Evolutionary conservation across 2,797 vertebrate genomes (phyloP), one percentile per base, ranked within the genome.

Genomic region (Hozukius guyotensis): DNA sequence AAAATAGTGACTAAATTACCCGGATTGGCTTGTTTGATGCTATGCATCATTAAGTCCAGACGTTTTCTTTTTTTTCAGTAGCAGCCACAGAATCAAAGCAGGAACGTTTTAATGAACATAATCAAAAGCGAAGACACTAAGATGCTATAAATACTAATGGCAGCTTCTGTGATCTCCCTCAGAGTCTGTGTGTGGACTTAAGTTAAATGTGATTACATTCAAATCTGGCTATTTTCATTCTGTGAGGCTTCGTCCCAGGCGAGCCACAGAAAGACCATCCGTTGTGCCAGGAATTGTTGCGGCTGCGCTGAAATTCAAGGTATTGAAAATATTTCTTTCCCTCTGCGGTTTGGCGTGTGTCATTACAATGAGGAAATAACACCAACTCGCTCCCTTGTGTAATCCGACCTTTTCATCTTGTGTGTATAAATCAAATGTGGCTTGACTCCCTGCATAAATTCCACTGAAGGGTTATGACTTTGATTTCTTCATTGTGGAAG

Each of bases 251-350:
- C 1, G 8, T 86, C 83, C 76, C 66, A 90, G 78, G 65, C 25
- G 27, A 76, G 85, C 86, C 81, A 55, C 78, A 90, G 72, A 85
- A 65, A 75, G 46, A 71, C 72, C 8, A 1, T 49, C 59, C 11
- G 5, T 25, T 78, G 74, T 69, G 86, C 84, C 87, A 91, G 77
- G 77, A 85, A 87, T 80, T 88, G 72, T 87, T 91, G 89, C 6
- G 84, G 88, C 83, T 68, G 46, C 56, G 72, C 25, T 86, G 84
- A 91, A 87, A 93, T 92, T 87, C 24, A 67, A 91, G 75, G 84
- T 84, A 92, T 92, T 88, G 83, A 87, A 93, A 94, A 84, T 83
- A 91, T 88, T 80, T 78, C 52, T 87, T 78, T 76, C 66, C 29
- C 80, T 84, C 74, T 81, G 82, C 32, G 77, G 87, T 87, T 81